Conservation (phyloP, 1,140 invertebrate species). For the Apis dorsata region DNA sequence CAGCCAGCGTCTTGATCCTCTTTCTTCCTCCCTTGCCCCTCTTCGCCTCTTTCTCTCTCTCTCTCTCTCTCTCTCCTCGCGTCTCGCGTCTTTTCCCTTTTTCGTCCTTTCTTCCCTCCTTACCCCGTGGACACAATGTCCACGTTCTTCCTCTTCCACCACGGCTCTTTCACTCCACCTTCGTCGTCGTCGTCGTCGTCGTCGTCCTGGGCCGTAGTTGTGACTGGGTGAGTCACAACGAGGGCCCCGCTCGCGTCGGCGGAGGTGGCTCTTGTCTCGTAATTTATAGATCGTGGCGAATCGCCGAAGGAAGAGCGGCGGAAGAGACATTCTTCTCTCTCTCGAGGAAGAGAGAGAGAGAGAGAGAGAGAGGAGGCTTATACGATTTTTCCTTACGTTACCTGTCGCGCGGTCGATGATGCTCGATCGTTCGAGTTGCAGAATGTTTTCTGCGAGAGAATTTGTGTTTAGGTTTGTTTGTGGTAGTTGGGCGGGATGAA, state of each 20-base stretch:
- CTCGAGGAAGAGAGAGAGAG: neutral
- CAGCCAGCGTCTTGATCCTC: conserved; percentile 36
- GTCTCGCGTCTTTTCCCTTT: neutral
- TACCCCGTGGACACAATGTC: conserved; percentile 15
- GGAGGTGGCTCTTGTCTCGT: conserved; percentile 70
- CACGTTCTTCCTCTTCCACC: conserved; percentile 7
- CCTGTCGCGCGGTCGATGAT: too few species aligned
- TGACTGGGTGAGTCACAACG: conserved; percentile 64
- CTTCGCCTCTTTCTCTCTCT: too few species aligned
- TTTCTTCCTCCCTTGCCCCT: neutral
- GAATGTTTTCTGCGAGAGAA: too few species aligned
- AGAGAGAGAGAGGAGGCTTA: too few species aligned
- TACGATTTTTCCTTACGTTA: too few species aligned
- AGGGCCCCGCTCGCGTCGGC: conserved; percentile 57
- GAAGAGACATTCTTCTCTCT: conserved; percentile 31
- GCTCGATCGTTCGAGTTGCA: too few species aligned
- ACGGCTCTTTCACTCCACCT: conserved; percentile 40
- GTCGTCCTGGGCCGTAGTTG: conserved; percentile 29
- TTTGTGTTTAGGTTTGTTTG: too few species aligned
- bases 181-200: conserved; percentile 26
- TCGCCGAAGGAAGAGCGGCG: conserved; percentile 59
- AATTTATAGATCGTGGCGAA: conserved; percentile 78
- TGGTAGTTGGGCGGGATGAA: too few species aligned
- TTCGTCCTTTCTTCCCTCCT: neutral
- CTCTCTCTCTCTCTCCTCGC: neutral